These are phyloP conservation scores for Epinephelus lanceolatus DNA, from an alignment of 2,113 vertebrate species.

Conservation along the genomic window DNA sequence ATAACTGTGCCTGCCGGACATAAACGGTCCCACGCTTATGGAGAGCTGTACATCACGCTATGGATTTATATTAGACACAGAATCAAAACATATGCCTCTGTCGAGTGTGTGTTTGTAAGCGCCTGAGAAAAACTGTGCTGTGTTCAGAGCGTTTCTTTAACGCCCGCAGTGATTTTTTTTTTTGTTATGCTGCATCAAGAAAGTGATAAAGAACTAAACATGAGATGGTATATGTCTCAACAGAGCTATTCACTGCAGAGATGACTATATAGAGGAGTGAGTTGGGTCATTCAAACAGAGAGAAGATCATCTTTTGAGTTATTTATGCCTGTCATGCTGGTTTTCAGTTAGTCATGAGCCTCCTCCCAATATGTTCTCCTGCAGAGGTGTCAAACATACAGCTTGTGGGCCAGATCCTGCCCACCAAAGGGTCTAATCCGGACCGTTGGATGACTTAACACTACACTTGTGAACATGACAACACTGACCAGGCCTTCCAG, in stretches of 20 bases:
- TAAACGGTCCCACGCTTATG: slow-evolving; percentile 44
- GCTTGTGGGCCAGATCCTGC: no score
- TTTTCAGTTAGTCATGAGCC: background rate
- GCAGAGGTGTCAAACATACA: no score
- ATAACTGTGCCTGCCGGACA: slow-evolving; percentile 56
- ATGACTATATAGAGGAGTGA: background rate
- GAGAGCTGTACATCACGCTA: slow-evolving; percentile 68
- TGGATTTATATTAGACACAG: slow-evolving; percentile 69
- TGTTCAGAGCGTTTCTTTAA: background rate
- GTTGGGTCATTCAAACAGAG: background rate
- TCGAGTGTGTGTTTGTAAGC: slow-evolving; percentile 7
- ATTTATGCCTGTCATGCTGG: background rate
- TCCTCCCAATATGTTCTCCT: background rate
- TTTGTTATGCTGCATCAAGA: background rate
- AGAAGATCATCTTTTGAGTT: background rate
- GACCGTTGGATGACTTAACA: no score
- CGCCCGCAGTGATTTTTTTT: background rate
- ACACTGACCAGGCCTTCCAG: no score
- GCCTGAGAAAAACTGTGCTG: background rate
- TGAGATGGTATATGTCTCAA: background rate
- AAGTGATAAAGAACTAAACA: slow-evolving; percentile 20
- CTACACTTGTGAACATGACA: no score
- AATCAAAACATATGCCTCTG: slow-evolving; percentile 56
- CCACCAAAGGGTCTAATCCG: background rate
- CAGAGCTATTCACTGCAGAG: background rate